These are phyloP conservation scores for Aphrocallistes beatrix DNA, from an alignment of 37 sponge, comb jelly and placozoan species.

Conservation along the genomic window DNA sequence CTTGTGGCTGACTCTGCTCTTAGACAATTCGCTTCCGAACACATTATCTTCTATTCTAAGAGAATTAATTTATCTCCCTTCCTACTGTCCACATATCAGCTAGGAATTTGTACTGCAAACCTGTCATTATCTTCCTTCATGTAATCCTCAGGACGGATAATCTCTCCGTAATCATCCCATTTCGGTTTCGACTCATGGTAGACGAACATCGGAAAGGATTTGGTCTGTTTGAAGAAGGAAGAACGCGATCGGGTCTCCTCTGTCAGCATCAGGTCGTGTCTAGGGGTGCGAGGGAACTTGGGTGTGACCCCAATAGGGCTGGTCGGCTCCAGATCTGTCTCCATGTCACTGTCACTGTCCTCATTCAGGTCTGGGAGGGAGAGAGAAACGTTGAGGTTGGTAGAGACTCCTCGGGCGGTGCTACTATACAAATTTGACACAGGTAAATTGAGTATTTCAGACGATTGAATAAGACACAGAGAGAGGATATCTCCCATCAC, in stretches of 20 bases:
- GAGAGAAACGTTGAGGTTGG: not conserved
- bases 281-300: constrained; percentile 15
- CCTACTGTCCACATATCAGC: too few relatives aligned
- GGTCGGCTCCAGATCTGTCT: constrained; percentile 5
- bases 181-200: constrained; percentile 62
- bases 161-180: constrained; percentile 96
- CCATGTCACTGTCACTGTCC: constrained; percentile 9
- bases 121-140: not conserved
- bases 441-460: too few relatives aligned
- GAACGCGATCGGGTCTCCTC: constrained; percentile 29
- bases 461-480: not conserved
- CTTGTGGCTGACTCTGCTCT: not conserved
- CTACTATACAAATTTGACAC: not conserved
- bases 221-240: constrained; percentile 85
- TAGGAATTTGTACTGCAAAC: too few relatives aligned
- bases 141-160: constrained; percentile 34
- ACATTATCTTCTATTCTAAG: not conserved
- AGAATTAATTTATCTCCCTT: too few relatives aligned
- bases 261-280: constrained; percentile 58
- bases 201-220: constrained; percentile 84
- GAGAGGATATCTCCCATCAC: not conserved
- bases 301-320: not conserved
- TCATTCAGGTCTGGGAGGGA: not conserved
- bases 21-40: not conserved
- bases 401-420: not conserved